Base-by-base conservation (phyloP, 2,797 vertebrate genomes). In the Neosalanx taihuensis region DNA sequence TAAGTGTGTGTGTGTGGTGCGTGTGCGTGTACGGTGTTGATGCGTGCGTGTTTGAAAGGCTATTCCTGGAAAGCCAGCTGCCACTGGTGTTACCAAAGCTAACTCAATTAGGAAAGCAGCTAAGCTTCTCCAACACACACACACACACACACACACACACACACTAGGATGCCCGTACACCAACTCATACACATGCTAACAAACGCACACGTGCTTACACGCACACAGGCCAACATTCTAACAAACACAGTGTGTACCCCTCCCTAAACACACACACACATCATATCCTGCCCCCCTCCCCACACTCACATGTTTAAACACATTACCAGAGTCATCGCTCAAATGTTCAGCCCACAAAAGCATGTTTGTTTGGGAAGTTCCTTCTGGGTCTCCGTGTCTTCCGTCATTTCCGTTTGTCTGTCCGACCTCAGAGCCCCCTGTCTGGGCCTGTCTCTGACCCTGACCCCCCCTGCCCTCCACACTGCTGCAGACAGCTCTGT, bases 1-100 rank as follows among this genome's bases (percentile, higher is more conserved):
- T 30, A 63, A 26, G n/a, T 70, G 56, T 76, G 18, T 65, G 67
- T 53, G n/a, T 12, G 20, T 53, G 41, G 60, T 30, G 35, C 20
- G 26, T 9, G 6, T 46, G 53, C 31, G 53, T 31, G 33, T 65
- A 1, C 64, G 71, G 76, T 3, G 75, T 74, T 67, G 71, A 9
- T 20, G 29, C 10, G 7, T 71, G 59, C 41, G 13, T 64, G 61
- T 71, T 57, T 64, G 49, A 73, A 75, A 81, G 68, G 76, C 41
- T 88, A 83, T 89, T 89, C 86, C 83, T 88, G 85, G 85, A 87
- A 82, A 87, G 83, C 84, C 82, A 76, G 84, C 84, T 85, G 82
- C 83, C 78, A 41, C 82, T 83, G 76, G 79, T 82, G 81, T 87
- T 87, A 81, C 88, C 69, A 73, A 70, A 76, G 81, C 76, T 88